Conservation (phyloP, 2,113 vertebrate species). For the Callipepla squamata region DNA sequence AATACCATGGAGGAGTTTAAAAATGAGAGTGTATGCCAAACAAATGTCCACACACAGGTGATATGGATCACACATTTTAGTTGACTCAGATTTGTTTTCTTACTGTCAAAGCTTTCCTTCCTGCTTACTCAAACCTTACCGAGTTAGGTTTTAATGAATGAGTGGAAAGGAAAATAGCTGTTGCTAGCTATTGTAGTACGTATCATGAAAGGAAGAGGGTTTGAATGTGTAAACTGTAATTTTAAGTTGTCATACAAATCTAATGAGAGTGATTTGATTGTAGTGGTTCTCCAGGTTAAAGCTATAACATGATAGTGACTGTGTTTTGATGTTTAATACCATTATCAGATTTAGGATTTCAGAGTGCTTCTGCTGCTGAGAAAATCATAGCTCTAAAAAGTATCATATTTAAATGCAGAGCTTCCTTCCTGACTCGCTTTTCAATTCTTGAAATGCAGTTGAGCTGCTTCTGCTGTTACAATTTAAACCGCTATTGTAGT, state of each 20-base stretch:
- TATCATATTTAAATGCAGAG: background rate
- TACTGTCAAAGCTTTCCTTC: background rate
- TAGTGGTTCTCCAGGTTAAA: background rate
- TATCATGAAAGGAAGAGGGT: background rate
- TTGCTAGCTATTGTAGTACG: background rate
- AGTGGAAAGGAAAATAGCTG: background rate
- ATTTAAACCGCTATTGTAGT: background rate
- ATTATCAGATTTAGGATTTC: background rate
- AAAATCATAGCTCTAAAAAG: background rate
- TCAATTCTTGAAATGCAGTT: background rate
- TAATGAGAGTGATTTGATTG: background rate
- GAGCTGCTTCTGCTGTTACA: background rate
- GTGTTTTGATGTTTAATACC: background rate
- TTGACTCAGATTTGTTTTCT: constrained; percentile 1
- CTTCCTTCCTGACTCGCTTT: background rate
- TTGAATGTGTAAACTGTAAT: background rate
- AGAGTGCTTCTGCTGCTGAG: background rate
- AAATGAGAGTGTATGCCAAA: background rate
- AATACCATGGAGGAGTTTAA: background rate
- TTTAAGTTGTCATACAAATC: background rate
- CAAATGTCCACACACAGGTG: background rate
- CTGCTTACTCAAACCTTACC: background rate
- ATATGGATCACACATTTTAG: background rate
- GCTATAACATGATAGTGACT: background rate
- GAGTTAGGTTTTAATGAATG: background rate